These are phyloP conservation scores for Zoanthus sociatus DNA, from an alignment of 92 coral and sea anemone genomes.

Conservation along the genomic window DNA sequence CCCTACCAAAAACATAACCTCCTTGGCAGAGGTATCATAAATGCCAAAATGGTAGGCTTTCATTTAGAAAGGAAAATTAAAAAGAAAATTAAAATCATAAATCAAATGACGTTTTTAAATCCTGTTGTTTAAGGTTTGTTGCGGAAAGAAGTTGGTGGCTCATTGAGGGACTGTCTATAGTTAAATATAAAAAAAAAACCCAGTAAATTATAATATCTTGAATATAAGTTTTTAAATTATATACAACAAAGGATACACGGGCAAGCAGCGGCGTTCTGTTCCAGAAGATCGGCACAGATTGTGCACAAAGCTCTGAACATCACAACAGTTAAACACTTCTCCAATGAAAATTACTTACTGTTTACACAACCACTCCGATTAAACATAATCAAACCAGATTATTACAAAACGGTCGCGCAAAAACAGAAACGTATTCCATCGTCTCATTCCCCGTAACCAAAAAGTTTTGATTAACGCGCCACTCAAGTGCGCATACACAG, in stretches of 20 bases:
- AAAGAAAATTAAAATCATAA: too few relatives aligned
- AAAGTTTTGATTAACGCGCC: slow-evolving; percentile 33
- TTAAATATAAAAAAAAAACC: too few relatives aligned
- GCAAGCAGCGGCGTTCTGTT: slow-evolving; percentile 73
- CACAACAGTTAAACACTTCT: not conserved
- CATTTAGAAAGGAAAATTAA: too few relatives aligned
- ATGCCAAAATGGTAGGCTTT: too few relatives aligned
- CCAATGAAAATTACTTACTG: not conserved
- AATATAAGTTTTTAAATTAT: too few relatives aligned
- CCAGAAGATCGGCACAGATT: slow-evolving; percentile 75
- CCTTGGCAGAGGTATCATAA: too few relatives aligned
- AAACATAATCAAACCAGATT: not conserved
- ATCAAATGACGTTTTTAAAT: too few relatives aligned
- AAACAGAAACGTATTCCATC: not conserved
- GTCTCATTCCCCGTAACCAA: not conserved
- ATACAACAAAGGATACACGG: slow-evolving; percentile 76
- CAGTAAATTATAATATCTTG: too few relatives aligned
- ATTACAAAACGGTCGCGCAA: not conserved
- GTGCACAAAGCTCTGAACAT: slow-evolving; percentile 87
- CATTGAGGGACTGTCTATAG: too few relatives aligned
- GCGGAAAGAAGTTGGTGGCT: too few relatives aligned
- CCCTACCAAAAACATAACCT: too few relatives aligned
- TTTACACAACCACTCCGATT: not conserved
- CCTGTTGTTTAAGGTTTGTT: too few relatives aligned
- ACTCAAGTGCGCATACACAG: slow-evolving; percentile 20